Evolutionary conservation across 2,888 invertebrate species (phyloP).

Genomic region (Leptopterna dolabrata): DNA sequence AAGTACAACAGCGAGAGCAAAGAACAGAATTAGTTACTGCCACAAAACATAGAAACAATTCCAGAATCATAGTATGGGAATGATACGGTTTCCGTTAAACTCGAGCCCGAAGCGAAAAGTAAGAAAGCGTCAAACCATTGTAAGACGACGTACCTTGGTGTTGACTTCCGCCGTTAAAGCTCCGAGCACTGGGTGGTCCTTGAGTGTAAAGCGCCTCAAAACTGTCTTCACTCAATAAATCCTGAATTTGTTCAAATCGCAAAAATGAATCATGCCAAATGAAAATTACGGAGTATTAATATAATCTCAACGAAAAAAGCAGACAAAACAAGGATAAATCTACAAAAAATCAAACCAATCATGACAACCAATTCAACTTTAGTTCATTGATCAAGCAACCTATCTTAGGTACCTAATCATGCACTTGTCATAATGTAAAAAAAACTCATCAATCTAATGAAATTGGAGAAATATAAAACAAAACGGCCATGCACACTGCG

Average conservation of each 20-base stretch:
- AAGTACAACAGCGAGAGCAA: background rate
- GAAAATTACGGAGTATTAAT: background rate
- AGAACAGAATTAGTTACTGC: background rate
- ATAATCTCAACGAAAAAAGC: background rate
- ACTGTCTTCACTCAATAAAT: constrained; percentile 69
- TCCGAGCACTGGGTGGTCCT: constrained; percentile 43
- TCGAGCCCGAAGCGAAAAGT: background rate
- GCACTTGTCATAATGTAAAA: background rate
- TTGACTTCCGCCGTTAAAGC: constrained; percentile 48
- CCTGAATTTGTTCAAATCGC: constrained; percentile 26
- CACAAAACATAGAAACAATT: background rate
- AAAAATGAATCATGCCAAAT: constrained; percentile 39
- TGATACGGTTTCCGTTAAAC: background rate
- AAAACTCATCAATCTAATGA: background rate
- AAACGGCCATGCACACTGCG: background rate
- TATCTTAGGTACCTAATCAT: background rate
- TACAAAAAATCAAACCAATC: background rate
- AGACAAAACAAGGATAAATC: background rate
- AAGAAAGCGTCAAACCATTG: background rate
- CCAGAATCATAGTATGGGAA: background rate
- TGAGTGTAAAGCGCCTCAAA: constrained; percentile 90
- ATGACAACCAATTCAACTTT: background rate
- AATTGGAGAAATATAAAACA: background rate
- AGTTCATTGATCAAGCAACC: background rate
- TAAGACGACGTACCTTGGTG: constrained; percentile 40